phyloP scores from a whole-genome alignment of 2,797 vertebrate species.

The Tolypeutes matacus region DNA sequence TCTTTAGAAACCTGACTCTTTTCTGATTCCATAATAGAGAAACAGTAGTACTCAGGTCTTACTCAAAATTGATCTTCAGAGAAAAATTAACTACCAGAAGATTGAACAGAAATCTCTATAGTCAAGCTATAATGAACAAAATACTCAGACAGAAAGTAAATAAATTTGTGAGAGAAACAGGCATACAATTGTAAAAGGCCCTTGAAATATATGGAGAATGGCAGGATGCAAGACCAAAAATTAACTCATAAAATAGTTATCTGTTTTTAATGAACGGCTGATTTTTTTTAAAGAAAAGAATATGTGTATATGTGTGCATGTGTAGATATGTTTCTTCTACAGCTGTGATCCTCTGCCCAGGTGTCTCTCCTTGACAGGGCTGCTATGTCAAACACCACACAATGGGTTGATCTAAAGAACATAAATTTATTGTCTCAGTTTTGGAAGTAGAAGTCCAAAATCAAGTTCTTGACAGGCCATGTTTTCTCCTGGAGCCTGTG shows the following conservation, averaged over 20 bases:
- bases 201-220: background rate
- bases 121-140: constrained; percentile 18
- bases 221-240: background rate
- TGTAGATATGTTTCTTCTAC: background rate
- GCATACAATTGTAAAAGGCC: background rate
- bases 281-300: background rate
- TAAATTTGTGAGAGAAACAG: background rate
- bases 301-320: background rate
- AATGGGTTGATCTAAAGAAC: no score
- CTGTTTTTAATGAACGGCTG: background rate
- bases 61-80: constrained; percentile 60
- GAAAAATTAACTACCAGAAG: constrained; percentile 59
- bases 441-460: no score
- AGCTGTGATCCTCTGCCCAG: background rate
- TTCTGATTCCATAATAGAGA: constrained; percentile 54
- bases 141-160: constrained; percentile 27
- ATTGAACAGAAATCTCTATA: background rate
- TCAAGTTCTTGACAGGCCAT: no score
- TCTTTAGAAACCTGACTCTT: constrained; percentile 56
- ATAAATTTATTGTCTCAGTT: no score
- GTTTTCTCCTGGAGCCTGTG: no score
- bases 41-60: constrained; percentile 33
- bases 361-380: no score
- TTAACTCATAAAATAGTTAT: background rate
- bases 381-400: no score